These are phyloP conservation scores for Cassiopea xamachana DNA, from an alignment of 30 jellyfish, hydroid and myxozoan genomes.

Conservation along the genomic window DNA sequence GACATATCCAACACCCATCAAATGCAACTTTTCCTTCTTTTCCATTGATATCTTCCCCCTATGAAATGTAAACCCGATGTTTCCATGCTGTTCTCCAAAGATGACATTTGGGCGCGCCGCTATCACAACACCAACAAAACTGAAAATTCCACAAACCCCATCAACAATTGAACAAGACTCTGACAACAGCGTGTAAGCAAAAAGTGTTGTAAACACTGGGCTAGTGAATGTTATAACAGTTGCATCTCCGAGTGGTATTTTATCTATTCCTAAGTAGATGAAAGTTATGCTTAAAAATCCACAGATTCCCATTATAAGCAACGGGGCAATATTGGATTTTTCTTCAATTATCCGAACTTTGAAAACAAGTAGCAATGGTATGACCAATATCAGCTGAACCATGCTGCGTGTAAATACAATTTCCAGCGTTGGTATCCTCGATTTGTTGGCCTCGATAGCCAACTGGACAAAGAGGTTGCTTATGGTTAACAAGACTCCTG, in stretches of 20 bases:
- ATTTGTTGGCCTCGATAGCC: conserved; percentile 59
- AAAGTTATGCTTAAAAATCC: conserved; percentile 77
- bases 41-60: conserved; percentile 30
- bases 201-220: conserved; percentile 79
- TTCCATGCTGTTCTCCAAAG: conserved; percentile 66
- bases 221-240: conserved; percentile 79
- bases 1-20: conserved; percentile 72
- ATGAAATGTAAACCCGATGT: conserved; percentile 15
- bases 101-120: conserved; percentile 80
- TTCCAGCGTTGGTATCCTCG: conserved; percentile 76
- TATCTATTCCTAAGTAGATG: conserved; percentile 76
- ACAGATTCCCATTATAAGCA: conserved; percentile 69
- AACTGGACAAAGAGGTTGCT: conserved; percentile 84
- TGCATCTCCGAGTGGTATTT: conserved; percentile 83
- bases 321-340: conserved; percentile 12
- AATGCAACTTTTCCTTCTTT: conserved; percentile 31
- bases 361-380: conserved; percentile 38
- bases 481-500: conserved; percentile 77
- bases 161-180: conserved; percentile 70
- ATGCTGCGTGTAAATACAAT: conserved; percentile 74
- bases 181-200: conserved; percentile 60
- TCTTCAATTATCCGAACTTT: conserved; percentile 29
- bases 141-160: conserved; percentile 69
- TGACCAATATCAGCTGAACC: conserved; percentile 44
- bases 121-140: conserved; percentile 74